These are phyloP conservation scores for Pterois miles DNA, from an alignment of 2,797 vertebrate genomes.

Conservation along the genomic window DNA sequence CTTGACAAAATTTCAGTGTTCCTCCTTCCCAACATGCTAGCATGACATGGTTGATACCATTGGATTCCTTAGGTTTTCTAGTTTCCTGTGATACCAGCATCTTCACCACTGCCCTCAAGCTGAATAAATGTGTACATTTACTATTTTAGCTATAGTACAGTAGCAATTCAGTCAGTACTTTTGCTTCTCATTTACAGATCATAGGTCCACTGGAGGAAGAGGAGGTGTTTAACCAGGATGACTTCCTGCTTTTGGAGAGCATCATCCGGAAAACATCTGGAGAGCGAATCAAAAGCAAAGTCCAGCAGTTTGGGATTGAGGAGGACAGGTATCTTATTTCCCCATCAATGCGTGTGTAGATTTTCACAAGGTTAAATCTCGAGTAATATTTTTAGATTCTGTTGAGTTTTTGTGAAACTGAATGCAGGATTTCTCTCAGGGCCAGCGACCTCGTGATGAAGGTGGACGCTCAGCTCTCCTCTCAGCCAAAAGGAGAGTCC, in stretches of 20 bases:
- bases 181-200: conserved; percentile 80
- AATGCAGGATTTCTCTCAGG: conserved; percentile 70
- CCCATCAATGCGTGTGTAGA: not conserved
- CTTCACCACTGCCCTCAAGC: no score
- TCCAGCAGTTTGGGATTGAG: conserved; percentile 91
- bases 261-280: conserved; percentile 96
- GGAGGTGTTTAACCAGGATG: conserved; percentile 98
- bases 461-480: conserved; percentile 95
- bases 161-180: not conserved
- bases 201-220: conserved; percentile 92
- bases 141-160: not conserved
- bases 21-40: no score
- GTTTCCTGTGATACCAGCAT: no score
- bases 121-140: no score
- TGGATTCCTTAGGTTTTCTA: no score
- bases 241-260: conserved; percentile 96
- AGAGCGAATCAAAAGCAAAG: conserved; percentile 94
- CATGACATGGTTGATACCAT: no score
- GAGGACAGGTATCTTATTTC: conserved; percentile 89
- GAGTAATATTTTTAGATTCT: not conserved
- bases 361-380: not conserved
- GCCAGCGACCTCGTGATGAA: conserved; percentile 98
- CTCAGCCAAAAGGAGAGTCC: conserved; percentile 95
- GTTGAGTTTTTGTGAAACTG: not conserved
- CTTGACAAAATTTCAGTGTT: no score